A percentile compares a stretch with the other conserved stretches of the same genome.
Evolutionary conservation across 2,888 invertebrate genomes (phyloP).

Genomic region (Acanthacorydalis orientalis): DNA sequence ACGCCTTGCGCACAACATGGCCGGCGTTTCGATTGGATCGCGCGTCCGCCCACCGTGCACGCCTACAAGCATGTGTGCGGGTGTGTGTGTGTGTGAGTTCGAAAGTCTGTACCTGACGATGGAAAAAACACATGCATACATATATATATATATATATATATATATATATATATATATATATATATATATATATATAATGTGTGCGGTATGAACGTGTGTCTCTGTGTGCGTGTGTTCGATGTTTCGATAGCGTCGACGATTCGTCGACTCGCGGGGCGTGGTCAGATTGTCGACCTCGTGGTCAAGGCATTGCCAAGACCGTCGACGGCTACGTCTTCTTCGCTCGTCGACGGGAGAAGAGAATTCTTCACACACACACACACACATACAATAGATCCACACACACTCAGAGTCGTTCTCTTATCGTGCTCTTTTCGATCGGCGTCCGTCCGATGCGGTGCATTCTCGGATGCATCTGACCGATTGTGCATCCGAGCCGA

Average conservation of each 20-base stretch:
- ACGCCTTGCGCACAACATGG: not conserved
- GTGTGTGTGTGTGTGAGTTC: too few species aligned
- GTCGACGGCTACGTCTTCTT: slow-evolving; percentile 4
- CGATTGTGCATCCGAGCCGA: too few species aligned
- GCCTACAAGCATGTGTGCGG: not conserved
- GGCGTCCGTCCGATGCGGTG: too few species aligned
- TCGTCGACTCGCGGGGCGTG: not conserved
- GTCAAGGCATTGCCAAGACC: slow-evolving; percentile 19
- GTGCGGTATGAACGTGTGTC: not conserved
- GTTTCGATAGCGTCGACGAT: not conserved
- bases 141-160: too few species aligned
- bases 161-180: not conserved
- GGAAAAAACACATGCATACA: too few species aligned
- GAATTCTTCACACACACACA: not conserved
- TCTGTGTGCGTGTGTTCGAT: not conserved
- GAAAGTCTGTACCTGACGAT: too few species aligned
- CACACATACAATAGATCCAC: not conserved
- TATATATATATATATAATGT: too few species aligned
- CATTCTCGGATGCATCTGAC: too few species aligned
- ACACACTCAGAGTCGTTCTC: not conserved
- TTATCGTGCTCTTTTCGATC: not conserved
- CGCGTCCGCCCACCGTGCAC: not conserved
- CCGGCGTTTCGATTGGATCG: not conserved
- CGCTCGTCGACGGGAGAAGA: not conserved
- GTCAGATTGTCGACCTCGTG: slow-evolving; percentile 3